Evolutionary conservation across 37 sponge, comb jelly and placozoan species (phyloP), one percentile per base, ranked within the genome.

Genomic region (Cladorhizidae sp.): DNA sequence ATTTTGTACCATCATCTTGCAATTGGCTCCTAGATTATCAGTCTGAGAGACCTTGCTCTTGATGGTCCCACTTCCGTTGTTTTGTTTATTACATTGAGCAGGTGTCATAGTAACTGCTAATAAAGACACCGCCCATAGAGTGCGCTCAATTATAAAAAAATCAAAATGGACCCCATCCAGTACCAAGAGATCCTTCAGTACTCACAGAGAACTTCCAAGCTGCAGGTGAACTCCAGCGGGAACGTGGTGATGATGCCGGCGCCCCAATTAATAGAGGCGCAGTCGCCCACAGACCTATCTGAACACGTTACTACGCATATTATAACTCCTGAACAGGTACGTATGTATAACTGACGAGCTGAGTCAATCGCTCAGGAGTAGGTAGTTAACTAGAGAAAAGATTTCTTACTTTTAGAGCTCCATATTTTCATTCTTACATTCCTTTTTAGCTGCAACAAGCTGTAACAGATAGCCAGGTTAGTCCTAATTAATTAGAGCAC

Each of bases 1-100:
- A 45, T 5, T 2, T 0, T 54, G 72, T 74, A 82, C 74, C 83
- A 82, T 82, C 83, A 82, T 73, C 64, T 82, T 73, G 71, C 9
- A 43, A 25, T 22, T 7, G 72, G 49, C 15, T 18, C 15, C 3
- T 3, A 5, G 26, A 49, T 6, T 7, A 68, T 7, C 32, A n/a
- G n/a, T n/a, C n/a, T n/a, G n/a, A n/a, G n/a, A n/a, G n/a, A n/a
- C 58, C 59, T 36, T 8, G 73, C 41, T 72, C 3, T 17, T 49
- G 51, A 6, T 72, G 26, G 8, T 17, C 40, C 11, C 28, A 3
- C 40, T 69, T 12, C 41, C 37, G 73, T 39, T 41, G 15, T 37
- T 69, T 69, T 37, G 18, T 71, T 42, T 7, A 22, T 22, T 14
- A 42, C 20, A 17, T 23, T 45, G 5, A 43, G 2, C 49, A 3